phyloP scores from a whole-genome alignment of 2,888 invertebrate genomes.

The Chymomyza amoena region DNA sequence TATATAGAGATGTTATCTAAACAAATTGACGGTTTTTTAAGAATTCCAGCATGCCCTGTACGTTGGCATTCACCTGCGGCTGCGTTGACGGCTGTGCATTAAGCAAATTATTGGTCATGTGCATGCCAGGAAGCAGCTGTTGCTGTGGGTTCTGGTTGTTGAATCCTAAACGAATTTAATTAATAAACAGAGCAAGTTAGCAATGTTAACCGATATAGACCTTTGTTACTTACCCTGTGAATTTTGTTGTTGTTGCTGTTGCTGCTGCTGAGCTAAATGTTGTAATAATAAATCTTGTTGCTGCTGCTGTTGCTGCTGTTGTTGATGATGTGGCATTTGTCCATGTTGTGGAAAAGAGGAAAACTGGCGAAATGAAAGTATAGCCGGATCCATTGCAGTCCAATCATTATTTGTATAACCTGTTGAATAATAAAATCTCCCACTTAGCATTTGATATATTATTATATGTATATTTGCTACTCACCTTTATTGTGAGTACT shows the following conservation, averaged over 20 bases:
- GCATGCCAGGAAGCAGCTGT: conserved; percentile 65
- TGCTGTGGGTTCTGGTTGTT: conserved; percentile 64
- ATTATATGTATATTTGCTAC: neutral
- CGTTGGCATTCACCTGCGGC: conserved; percentile 75
- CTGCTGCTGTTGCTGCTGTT: conserved; percentile 55
- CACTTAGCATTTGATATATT: neutral
- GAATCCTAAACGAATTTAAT: conserved; percentile 56
- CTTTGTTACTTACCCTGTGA: conserved; percentile 57
- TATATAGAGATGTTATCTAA: conserved; percentile 66
- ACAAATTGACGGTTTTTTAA: conserved; percentile 75
- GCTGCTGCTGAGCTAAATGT: conserved; percentile 71
- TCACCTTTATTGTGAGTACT: conserved; percentile 59
- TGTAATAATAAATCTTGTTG: conserved; percentile 76
- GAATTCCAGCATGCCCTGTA: conserved; percentile 77
- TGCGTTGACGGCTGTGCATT: conserved; percentile 75
- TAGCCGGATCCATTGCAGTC: conserved; percentile 96
- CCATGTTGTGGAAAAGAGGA: conserved; percentile 77
- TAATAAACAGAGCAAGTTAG: neutral
- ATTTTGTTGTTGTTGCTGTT: conserved; percentile 64
- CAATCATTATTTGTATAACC: conserved; percentile 86
- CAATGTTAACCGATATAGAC: neutral
- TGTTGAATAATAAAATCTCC: conserved; percentile 41
- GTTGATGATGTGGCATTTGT: conserved; percentile 69
- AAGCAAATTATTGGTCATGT: conserved; percentile 74
- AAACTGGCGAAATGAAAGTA: conserved; percentile 80